Base-by-base conservation (phyloP, 2,113 vertebrate species). In the Bubalus kerabau region DNA sequence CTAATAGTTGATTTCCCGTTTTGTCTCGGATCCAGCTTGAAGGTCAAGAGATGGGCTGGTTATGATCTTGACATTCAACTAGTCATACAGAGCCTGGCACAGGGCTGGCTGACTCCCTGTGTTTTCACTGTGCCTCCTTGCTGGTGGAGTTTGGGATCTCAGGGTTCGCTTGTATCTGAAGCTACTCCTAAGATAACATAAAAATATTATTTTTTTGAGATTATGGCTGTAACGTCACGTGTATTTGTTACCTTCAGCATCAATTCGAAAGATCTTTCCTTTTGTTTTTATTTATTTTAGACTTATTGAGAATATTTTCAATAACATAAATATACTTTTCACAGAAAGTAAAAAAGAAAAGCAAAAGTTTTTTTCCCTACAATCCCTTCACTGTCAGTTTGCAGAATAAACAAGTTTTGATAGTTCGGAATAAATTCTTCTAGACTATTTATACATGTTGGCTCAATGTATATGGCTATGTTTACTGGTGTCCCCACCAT, bases 241-340 rank as follows among this genome's bases (percentile, higher is more conserved):
- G 23, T 57, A 30, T 52, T 90, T 94, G 56, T 95, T 59, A 81
- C 6, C 14, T 86, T 95, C 16, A 60, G 3, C 16, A 57, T 87
- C 81, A 81, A 86, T 57, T 82, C 9, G 56, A 80, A 80, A 54
- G 26, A 6, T 1, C 23, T 76, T 90, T 90, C 16, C 6, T 57
- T 93, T 92, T 92, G 62, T 54, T 87, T 90, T 74, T 85, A 36
- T 60, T 88, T 96, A 52, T 54, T 93, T 87, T 91, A 90, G 28
- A 83, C 48, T 84, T 92, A 84, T 8, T 71, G 15, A 46, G 67
- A 95, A 67, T 94, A 40, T 9, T 94, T 91, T 85, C 30, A 91
- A 8, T 67, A 64, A 94, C 80, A 57, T 92, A 80, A 81, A 93
- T 64, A 9, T 81, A 67, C 30, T 11, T 96, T 84, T 84, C 87